Conservation (phyloP, 1,140 invertebrate species). For the Druon quercuslanigerum region DNA sequence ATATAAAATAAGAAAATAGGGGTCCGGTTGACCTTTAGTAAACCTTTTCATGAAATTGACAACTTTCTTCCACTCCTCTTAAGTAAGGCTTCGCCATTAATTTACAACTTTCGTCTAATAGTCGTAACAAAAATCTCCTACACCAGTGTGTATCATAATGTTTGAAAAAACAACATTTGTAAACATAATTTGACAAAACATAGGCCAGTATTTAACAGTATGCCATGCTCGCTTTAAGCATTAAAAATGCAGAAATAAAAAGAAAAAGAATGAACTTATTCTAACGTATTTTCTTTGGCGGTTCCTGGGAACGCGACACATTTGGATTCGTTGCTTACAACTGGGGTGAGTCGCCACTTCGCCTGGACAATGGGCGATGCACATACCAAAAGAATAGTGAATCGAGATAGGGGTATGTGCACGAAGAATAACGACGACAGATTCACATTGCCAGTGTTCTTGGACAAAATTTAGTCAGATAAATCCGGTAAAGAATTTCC, state of each 20-base stretch:
- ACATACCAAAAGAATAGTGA: not conserved
- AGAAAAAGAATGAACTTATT: conserved; percentile 22
- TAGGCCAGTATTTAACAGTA: too few species aligned
- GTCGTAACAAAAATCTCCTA: not conserved
- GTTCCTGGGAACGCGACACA: conserved; percentile 17
- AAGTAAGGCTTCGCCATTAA: conserved; percentile 4
- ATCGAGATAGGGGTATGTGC: not conserved
- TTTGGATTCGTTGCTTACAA: conserved; percentile 23
- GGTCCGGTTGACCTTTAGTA: too few species aligned
- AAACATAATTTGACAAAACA: too few species aligned
- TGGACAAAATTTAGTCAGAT: conserved; percentile 11
- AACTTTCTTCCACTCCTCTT: not conserved
- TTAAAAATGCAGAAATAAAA: conserved; percentile 20
- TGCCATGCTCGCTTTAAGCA: not conserved
- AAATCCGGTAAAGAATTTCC: conserved; percentile 35
- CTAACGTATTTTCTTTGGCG: conserved; percentile 25
- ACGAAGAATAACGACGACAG: not conserved
- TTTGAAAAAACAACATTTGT: not conserved
- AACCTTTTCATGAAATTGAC: conserved; percentile 3
- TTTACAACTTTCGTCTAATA: not conserved
- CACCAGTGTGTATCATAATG: not conserved
- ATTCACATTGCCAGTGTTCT: not conserved
- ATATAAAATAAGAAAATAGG: too few species aligned
- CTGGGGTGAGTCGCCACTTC: conserved; percentile 34
- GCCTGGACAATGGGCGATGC: conserved; percentile 20